phyloP scores from a whole-genome alignment of 2,888 invertebrate species.

The Oxytorus armatus region DNA sequence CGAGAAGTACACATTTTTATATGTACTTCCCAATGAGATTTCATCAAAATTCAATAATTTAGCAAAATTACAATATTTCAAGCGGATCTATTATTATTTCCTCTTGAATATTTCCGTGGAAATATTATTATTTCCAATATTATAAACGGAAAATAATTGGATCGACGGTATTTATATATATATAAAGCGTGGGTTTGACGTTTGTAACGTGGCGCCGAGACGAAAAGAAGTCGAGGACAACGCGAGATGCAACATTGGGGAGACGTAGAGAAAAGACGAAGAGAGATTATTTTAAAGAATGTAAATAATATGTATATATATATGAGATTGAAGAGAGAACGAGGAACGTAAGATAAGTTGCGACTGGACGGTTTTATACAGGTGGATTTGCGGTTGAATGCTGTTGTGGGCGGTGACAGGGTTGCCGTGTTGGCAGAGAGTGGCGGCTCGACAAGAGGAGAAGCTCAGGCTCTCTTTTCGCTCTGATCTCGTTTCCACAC shows the following conservation, averaged over 20 bases:
- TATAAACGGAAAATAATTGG: constrained; percentile 14
- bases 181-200: constrained; percentile 51
- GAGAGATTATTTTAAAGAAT: constrained; percentile 19
- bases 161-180: constrained; percentile 14
- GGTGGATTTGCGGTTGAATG: constrained; percentile 58
- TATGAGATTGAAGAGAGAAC: constrained; percentile 24
- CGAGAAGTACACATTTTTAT: no score
- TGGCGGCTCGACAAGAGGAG: constrained; percentile 33
- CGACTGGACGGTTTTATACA: constrained; percentile 49
- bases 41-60: no score
- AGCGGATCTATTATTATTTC: no score
- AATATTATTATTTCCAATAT: no score
- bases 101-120: no score
- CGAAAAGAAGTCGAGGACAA: constrained; percentile 55
- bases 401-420: constrained; percentile 64
- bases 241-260: constrained; percentile 42
- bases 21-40: no score
- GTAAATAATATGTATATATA: not conserved
- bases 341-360: constrained; percentile 42
- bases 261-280: constrained; percentile 34
- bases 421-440: constrained; percentile 43
- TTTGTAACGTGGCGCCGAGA: constrained; percentile 27
- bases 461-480: constrained; percentile 8
- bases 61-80: no score
- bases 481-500: constrained; percentile 52